These are phyloP conservation scores for Acrobasis consociella DNA, from an alignment of 2,888 invertebrate species.

Conservation along the genomic window DNA sequence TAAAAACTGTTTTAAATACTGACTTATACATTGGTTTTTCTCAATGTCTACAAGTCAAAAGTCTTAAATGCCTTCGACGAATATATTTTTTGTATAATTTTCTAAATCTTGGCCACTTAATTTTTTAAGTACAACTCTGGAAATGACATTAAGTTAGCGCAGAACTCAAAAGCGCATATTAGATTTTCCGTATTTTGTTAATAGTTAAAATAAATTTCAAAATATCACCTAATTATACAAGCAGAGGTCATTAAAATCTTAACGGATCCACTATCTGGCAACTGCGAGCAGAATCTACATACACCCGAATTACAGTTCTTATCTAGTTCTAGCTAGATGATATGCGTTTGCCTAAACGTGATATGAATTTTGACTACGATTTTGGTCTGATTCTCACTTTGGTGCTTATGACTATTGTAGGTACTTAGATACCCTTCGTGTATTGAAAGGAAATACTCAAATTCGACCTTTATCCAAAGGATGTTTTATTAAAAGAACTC, in stretches of 20 bases:
- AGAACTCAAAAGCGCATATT: no score
- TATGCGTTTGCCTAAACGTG: slow-evolving; percentile 17
- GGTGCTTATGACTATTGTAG: slow-evolving; percentile 25
- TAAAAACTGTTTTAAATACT: no score
- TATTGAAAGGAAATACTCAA: slow-evolving; percentile 41
- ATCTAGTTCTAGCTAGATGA: slow-evolving; percentile 9
- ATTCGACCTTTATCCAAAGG: slow-evolving; percentile 39
- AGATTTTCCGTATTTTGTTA: no score
- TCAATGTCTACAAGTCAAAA: no score
- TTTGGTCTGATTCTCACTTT: slow-evolving; percentile 27
- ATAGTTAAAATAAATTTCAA: no score
- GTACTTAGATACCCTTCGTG: slow-evolving; percentile 38
- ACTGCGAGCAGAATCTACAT: not conserved
- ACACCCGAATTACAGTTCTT: not conserved
- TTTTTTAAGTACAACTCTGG: no score
- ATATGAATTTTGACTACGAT: slow-evolving; percentile 35
- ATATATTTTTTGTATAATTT: no score
- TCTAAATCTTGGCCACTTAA: no score
- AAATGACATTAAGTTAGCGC: no score
- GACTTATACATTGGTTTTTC: no score
- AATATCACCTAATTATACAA: not conserved
- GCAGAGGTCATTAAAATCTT: not conserved
- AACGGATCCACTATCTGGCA: not conserved
- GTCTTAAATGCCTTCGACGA: no score
- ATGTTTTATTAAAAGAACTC: slow-evolving; percentile 39